A percentile compares a stretch with the other conserved stretches of the same genome.
Conservation (phyloP, 2,113 vertebrate species). For the Takifugu bimaculatus region DNA sequence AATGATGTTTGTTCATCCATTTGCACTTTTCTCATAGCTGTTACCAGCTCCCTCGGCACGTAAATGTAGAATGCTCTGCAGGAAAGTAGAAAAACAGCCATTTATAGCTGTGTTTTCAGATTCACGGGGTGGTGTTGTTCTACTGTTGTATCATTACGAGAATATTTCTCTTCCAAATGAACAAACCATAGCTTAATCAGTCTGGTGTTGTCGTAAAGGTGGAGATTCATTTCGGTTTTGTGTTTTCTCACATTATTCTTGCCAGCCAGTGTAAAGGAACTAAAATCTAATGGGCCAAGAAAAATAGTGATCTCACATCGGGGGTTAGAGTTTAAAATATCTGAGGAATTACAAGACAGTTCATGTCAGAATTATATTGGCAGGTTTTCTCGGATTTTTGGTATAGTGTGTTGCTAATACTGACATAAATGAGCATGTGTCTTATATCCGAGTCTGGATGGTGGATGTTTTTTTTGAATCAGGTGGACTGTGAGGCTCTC, state of each 20-base stretch:
- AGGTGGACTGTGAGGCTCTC: constrained; percentile 2
- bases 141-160: constrained; percentile 1
- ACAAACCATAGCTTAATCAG: neutral
- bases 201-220: too few species aligned
- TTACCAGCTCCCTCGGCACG: neutral
- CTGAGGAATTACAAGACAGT: constrained; percentile 28
- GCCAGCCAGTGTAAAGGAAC: too few species aligned
- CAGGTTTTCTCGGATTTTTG: neutral
- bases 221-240: constrained; percentile 24
- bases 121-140: constrained; percentile 13
- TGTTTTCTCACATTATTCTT: too few species aligned
- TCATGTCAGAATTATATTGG: neutral
- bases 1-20: too few species aligned
- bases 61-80: constrained; percentile 7
- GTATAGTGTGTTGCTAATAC: neutral
- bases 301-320: constrained; percentile 57
- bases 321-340: constrained; percentile 31
- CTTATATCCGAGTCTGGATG: constrained; percentile 47
- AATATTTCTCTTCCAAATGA: constrained; percentile 19
- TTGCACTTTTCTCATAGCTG: too few species aligned
- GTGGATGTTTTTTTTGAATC: constrained; percentile 20
- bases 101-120: neutral
- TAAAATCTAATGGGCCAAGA: constrained; percentile 42
- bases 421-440: constrained; percentile 22
- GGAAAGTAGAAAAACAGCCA: constrained; percentile 15